Conservation (phyloP, 2,888 invertebrate species). For the Hemaris fuciformis region DNA sequence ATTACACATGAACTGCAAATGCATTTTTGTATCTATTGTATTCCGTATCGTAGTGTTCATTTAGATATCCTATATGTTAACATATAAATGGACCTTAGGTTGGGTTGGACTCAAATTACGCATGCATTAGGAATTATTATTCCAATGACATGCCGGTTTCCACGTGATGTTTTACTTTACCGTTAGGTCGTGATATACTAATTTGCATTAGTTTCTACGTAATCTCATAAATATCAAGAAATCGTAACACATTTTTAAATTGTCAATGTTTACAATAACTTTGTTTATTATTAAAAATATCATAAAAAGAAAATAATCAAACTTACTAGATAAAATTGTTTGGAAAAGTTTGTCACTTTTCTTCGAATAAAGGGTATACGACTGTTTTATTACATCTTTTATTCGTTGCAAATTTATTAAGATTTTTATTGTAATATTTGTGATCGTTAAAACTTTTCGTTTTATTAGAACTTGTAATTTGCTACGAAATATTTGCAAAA, state of each 20-base stretch:
- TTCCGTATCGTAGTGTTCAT: not conserved
- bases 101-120: conserved; percentile 2
- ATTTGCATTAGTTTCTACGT: not conserved
- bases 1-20: not conserved
- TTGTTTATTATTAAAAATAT: not conserved
- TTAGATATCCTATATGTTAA: not conserved
- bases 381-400: no score
- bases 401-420: no score
- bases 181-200: conserved; percentile 1
- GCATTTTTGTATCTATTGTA: not conserved
- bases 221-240: not conserved
- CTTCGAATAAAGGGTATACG: no score
- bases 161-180: conserved; percentile 6
- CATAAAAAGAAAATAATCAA: no score
- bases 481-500: not conserved
- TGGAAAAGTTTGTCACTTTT: no score
- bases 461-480: not conserved
- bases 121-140: conserved; percentile 10
- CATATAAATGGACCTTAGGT: not conserved
- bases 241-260: not conserved
- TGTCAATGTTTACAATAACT: not conserved
- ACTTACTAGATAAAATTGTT: no score
- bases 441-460: no score
- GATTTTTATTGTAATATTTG: no score
- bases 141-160: conserved; percentile 1